phyloP scores from a whole-genome alignment of 2,113 vertebrate species.

The Thamnophis sirtalis region DNA sequence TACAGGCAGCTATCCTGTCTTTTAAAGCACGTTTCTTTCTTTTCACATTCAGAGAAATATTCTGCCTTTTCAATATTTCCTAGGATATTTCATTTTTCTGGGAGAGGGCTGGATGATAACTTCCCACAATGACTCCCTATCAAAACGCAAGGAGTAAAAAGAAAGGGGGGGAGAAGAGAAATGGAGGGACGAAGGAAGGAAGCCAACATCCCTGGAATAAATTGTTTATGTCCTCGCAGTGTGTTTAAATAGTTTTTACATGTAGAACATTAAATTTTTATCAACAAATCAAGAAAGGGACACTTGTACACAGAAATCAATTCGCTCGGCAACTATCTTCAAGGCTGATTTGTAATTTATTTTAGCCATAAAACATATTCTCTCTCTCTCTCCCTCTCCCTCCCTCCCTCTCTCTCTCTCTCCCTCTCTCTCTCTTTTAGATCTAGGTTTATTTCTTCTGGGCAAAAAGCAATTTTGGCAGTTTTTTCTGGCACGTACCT shows the following conservation, averaged over 20 bases:
- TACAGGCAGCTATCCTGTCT: no score
- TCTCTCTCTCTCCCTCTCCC: constrained; percentile 1
- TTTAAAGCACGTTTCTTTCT: no score
- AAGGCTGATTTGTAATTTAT: constrained; percentile 60
- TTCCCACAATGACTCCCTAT: background rate
- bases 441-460: constrained; percentile 53
- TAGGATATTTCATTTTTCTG: no score
- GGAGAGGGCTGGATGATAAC: no score
- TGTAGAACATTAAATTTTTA: constrained; percentile 67
- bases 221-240: constrained; percentile 30
- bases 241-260: constrained; percentile 62
- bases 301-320: constrained; percentile 65
- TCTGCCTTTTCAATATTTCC: no score
- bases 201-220: constrained; percentile 30
- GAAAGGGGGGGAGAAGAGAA: constrained; percentile 12
- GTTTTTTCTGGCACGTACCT: constrained; percentile 25
- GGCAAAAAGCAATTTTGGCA: background rate
- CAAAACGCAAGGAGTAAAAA: constrained; percentile 31
- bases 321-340: constrained; percentile 60
- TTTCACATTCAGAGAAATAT: no score
- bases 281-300: constrained; percentile 59
- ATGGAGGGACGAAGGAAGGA: background rate
- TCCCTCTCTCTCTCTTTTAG: constrained; percentile 35
- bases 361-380: constrained; percentile 55
- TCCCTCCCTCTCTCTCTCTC: background rate